Evolutionary conservation across 2,888 invertebrate species (phyloP), one percentile per base, ranked within the genome.

Genomic region (Ectropis crepuscularia): DNA sequence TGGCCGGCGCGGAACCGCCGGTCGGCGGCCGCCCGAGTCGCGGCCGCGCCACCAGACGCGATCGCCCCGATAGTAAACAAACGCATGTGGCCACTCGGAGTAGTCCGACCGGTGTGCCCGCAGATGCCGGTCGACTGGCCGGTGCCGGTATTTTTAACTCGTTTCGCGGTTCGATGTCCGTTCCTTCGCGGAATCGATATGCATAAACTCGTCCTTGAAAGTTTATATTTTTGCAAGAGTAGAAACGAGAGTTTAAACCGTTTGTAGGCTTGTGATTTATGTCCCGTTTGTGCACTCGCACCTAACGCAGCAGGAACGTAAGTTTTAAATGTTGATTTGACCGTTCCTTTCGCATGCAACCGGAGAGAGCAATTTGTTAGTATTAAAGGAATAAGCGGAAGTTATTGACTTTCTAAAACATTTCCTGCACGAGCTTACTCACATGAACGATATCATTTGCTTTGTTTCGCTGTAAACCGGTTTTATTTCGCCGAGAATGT

Each of bases 121-220:
- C 90, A 85, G 89, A 89, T 87, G 90, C 89, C 91, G 87, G 90
- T 87, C 86, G 86, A 79, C 85, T 83, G 82, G 85, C 81, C 82
- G 76, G 80, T 80, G 81, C 78, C 83, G 89, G 87, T 92, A 92
- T 92, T 92, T 92, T 91, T 92, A 92, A 92, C 92, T 87, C 88
- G 90, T 88, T 90, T 80, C 83, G 86, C 89, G 86, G 92, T 92
- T 92, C 91, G 92, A 91, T 90, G 92, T 85, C 91, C 92, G 90
- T 86, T 84, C 81, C 77, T 88, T 88, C 85, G 81, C 84, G 87
- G 89, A 89, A 90, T 88, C 89, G 82, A 90, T 92, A 90, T 91
- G 90, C 87, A 90, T 89, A 89, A 87, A 85, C 81, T 72, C 83
- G 88, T 86, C 88, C 89, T 90, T 88, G 87, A 83, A 83, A 79